Evolutionary conservation across 53 echinoderm and acorn worm species (phyloP).

Genomic region (Crossaster papposus): DNA sequence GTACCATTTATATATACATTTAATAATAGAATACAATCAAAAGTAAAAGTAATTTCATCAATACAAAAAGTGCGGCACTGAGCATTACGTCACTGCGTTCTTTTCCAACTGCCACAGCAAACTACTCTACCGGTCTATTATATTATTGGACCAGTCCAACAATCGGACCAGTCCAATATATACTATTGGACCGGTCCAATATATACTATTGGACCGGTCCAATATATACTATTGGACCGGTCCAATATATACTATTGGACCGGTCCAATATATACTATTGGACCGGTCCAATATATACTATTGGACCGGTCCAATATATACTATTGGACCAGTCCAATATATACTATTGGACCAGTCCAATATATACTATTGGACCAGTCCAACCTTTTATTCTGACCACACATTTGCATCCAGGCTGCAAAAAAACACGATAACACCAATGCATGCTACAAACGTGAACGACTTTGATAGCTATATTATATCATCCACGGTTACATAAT

Average conservation of each 20-base stretch:
- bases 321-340: neutral
- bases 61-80: neutral
- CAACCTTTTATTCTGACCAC: neutral
- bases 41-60: slow-evolving; percentile 6
- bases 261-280: slow-evolving; percentile 3
- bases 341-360: neutral
- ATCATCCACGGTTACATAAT: slow-evolving; percentile 14
- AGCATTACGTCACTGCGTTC: neutral
- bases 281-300: neutral
- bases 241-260: neutral
- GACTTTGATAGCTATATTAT: neutral
- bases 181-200: slow-evolving; percentile 7
- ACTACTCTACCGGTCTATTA: neutral
- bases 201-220: neutral
- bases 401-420: neutral
- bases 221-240: neutral
- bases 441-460: neutral
- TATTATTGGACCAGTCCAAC: neutral
- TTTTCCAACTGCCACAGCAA: neutral
- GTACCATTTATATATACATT: slow-evolving; percentile 64
- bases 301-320: neutral
- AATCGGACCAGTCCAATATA: neutral
- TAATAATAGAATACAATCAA: slow-evolving; percentile 39
- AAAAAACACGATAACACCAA: neutral
- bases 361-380: neutral